Evolutionary conservation across 2,113 vertebrate species (phyloP), one percentile per base, ranked within the genome.

Genomic region (Morone saxatilis): DNA sequence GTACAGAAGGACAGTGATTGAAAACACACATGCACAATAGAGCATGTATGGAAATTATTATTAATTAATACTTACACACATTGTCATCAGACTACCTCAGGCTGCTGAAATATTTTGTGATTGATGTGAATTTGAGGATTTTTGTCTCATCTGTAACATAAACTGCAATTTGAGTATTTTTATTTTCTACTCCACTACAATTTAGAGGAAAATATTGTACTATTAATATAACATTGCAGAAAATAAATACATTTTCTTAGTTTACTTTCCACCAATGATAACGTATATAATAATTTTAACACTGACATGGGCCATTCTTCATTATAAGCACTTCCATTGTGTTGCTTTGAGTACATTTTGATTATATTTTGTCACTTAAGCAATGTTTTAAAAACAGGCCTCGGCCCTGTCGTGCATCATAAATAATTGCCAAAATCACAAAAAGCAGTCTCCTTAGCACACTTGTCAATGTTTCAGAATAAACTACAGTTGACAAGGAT

Each of bases 401-500:
- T 31, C 3, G 31, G 31, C 31, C 31, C 31, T 67, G 22, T 70
- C 31, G 80, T 73, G 41, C 73, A 66, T 66, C 50, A 71, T 59
- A 59, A 66, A 68, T 31, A 51, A 22, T 63, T 48, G 50, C 13
- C 47, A 25, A 60, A 76, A 66, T 31, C 31, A 68, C 61, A 85
- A 43, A 36, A 81, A 76, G 73, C 41, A 14, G 14, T 48, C 59
- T 19, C 45, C 12, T 25, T 17, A 14, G 16, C 38, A 54, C 40
- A 67, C 43, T n/a, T 56, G 19, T 79, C 20, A 22, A 22, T 54
- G 45, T 78, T 69, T 80, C 57, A 68, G 5, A 19, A 41, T 63
- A 66, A 80, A 54, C 60, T 12, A 0, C 19, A 71, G 56, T 77
- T 77, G 66, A 78, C 62, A 73, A 25, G 57, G 48, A 71, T 87